Base-by-base conservation (phyloP, 2,113 vertebrate species). In the Oenanthe melanoleuca region DNA sequence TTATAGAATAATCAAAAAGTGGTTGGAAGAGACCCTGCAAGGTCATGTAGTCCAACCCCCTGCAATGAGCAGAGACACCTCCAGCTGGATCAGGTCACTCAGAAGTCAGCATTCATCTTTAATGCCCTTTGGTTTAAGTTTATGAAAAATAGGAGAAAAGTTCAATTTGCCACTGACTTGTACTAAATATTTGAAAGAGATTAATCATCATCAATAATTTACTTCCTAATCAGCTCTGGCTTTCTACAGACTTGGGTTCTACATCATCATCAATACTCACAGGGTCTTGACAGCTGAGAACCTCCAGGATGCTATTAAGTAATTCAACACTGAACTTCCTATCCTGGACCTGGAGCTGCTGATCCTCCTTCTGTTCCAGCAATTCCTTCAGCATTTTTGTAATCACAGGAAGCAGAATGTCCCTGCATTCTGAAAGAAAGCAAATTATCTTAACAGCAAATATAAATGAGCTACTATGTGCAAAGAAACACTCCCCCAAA, bases 331-430 rank as follows among this genome's bases (percentile, higher is more conserved):
- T 99, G 93, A 98, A 98, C 66, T 97, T 98, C 96, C 98, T 98
- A 94, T 98, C 98, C 45, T 93, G 96, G 14, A 75, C 52, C 78
- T 97, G 97, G 34, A 97, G 93, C 25, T 97, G 97, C 80, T 84
- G 24, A 6, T 98, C 98, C 12, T 98, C 97, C 82, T 96, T 98
- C 60, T 98, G 98, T n/a, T 99, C 98, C 95, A 99, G 95, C 19
- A 99, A 97, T 38, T 96, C 98, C 60, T 98, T 98, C 94, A 99
- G 95, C 90, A 99, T 99, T 88, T 98, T 98, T 34, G 99, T 99
- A 97, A 99, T 99, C 98, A 99, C 99, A 80, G 99, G 99, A 85
- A 99, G 98, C 86, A 99, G 93, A 81, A 99, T 98, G 90, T 99
- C 99, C 70, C 99, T 98, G 92, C 99, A 99, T 77, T 99, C 99